A percentile compares a stretch with the other conserved stretches of the same genome.
Evolutionary conservation across 2,113 vertebrate genomes (phyloP).

Genomic region (Catharus bicknelli): DNA sequence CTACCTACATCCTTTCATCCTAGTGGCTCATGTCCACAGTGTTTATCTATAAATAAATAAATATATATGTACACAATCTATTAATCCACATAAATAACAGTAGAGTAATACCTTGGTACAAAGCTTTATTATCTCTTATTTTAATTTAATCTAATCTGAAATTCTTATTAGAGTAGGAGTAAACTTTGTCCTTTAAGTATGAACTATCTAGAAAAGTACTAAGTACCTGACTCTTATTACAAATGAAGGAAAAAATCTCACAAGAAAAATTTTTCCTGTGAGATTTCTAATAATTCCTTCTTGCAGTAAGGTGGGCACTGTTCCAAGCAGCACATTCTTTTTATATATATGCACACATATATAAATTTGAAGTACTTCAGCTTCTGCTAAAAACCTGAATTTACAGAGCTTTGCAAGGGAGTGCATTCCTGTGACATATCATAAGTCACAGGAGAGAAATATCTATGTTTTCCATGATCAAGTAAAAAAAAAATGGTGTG

Average conservation of each 20-base stretch:
- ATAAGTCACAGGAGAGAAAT: slow-evolving; percentile 38
- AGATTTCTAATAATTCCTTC: slow-evolving; percentile 21
- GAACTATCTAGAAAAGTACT: neutral
- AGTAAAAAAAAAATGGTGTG: neutral
- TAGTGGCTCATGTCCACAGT: fast-evolving
- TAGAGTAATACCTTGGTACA: neutral
- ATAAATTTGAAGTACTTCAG: neutral
- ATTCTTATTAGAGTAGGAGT: neutral
- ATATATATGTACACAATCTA: neutral
- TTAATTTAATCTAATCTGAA: neutral
- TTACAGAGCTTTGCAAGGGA: neutral
- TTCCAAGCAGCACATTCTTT: neutral
- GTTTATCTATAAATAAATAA: neutral
- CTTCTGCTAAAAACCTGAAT: slow-evolving; percentile 44
- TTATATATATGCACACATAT: no score
- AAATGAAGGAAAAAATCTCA: neutral
- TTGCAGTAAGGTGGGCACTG: neutral
- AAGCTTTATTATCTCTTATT: neutral
- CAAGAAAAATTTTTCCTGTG: neutral
- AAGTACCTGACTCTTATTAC: neutral
- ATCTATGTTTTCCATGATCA: neutral
- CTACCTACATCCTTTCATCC: neutral
- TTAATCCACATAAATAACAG: neutral
- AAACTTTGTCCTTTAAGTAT: neutral
- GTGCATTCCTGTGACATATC: slow-evolving; percentile 8